phyloP scores from a whole-genome alignment of 2,113 vertebrate genomes.

The Paratilapia polleni region DNA sequence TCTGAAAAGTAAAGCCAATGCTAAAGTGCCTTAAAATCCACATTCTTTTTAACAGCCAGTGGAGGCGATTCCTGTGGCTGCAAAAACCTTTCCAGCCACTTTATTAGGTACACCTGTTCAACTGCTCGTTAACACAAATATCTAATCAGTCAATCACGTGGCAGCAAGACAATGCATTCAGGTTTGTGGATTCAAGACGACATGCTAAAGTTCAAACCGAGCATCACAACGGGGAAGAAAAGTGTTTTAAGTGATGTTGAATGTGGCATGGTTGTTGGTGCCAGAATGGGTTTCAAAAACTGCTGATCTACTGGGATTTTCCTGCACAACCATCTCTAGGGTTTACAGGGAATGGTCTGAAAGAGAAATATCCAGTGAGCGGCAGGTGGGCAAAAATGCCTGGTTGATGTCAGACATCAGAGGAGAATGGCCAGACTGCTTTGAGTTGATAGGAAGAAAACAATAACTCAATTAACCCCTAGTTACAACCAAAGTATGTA shows the following conservation, averaged over 20 bases:
- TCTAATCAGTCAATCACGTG: not conserved
- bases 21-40: not conserved
- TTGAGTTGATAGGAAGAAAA: no score
- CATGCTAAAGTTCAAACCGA: not conserved
- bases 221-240: not conserved
- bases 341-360: not conserved
- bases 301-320: no score
- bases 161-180: not conserved
- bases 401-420: not conserved
- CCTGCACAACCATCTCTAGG: no score
- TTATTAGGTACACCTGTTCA: not conserved
- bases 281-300: no score
- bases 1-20: not conserved
- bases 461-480: no score
- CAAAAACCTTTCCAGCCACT: accelerated
- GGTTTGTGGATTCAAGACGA: not conserved
- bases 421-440: not conserved
- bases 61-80: not conserved
- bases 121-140: not conserved
- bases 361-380: not conserved
- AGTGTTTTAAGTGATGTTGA: no score
- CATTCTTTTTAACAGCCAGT: not conserved
- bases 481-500: no score
- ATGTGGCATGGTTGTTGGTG: no score
- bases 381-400: not conserved